Conservation (phyloP, 1,140 invertebrate species). For the Hylyphantes graminicola region DNA sequence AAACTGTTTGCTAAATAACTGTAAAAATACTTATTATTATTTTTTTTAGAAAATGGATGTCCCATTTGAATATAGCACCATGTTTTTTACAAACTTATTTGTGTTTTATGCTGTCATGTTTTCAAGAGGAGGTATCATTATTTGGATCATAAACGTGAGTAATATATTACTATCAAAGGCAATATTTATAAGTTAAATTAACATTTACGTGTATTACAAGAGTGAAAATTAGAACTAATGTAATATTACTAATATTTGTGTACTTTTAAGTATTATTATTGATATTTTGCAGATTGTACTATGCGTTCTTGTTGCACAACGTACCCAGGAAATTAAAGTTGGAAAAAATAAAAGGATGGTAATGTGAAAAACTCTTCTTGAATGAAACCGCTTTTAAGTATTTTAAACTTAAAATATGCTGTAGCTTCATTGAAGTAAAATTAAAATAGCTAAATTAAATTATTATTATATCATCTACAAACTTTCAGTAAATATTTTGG, state of each 20-base stretch:
- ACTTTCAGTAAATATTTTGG: not conserved
- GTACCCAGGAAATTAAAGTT: conserved; percentile 43
- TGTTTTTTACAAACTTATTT: conserved; percentile 34
- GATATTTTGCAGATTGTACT: conserved; percentile 42
- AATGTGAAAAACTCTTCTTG: not conserved
- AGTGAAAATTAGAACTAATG: not conserved
- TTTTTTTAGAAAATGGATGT: conserved; percentile 36
- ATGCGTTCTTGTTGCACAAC: conserved; percentile 53
- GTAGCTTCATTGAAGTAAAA: too few species aligned
- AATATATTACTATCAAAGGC: not conserved
- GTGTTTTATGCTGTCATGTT: conserved; percentile 47
- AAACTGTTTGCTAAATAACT: too few species aligned
- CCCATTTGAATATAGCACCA: not conserved
- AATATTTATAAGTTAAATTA: not conserved
- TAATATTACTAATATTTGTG: not conserved
- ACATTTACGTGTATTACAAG: not conserved
- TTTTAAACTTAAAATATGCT: too few species aligned
- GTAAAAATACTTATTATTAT: not conserved
- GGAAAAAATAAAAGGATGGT: conserved; percentile 49
- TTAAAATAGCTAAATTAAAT: too few species aligned
- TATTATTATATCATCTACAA: not conserved
- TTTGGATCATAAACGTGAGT: conserved; percentile 57
- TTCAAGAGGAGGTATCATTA: conserved; percentile 44
- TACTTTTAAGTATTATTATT: not conserved
- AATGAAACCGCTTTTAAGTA: too few species aligned